phyloP scores from a whole-genome alignment of 2,888 invertebrate genomes.

The Lycocerus yunnanus region DNA sequence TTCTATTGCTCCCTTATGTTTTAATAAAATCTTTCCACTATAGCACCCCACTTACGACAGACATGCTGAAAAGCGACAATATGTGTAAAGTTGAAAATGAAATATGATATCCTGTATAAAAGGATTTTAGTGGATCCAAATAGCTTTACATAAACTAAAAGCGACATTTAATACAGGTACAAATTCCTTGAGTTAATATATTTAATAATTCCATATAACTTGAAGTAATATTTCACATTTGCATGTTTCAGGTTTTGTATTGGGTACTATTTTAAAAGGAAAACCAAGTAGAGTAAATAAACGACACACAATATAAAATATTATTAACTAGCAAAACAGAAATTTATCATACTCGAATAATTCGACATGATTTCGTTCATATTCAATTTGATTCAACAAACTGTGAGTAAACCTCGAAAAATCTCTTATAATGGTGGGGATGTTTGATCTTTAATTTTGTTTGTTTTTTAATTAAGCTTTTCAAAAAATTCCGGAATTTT shows the following conservation, averaged over 20 bases:
- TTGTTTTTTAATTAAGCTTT: neutral
- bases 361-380: neutral
- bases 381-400: neutral
- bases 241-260: neutral
- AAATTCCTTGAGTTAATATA: neutral
- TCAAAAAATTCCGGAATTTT: neutral
- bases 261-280: neutral
- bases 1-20: conserved; percentile 3
- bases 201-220: neutral
- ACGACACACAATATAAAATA: neutral
- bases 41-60: neutral
- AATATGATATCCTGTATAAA: conserved; percentile 3
- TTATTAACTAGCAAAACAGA: neutral
- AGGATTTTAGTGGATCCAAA: neutral
- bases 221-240: neutral
- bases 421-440: neutral
- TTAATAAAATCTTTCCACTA: neutral
- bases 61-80: neutral
- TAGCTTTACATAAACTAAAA: conserved; percentile 1
- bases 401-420: neutral
- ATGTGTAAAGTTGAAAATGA: conserved; percentile 1
- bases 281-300: neutral
- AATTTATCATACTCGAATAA: neutral
- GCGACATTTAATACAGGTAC: neutral
- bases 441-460: neutral